Evolutionary conservation across 2,888 invertebrate species (phyloP).

Genomic region (Lamellibrachia columna): DNA sequence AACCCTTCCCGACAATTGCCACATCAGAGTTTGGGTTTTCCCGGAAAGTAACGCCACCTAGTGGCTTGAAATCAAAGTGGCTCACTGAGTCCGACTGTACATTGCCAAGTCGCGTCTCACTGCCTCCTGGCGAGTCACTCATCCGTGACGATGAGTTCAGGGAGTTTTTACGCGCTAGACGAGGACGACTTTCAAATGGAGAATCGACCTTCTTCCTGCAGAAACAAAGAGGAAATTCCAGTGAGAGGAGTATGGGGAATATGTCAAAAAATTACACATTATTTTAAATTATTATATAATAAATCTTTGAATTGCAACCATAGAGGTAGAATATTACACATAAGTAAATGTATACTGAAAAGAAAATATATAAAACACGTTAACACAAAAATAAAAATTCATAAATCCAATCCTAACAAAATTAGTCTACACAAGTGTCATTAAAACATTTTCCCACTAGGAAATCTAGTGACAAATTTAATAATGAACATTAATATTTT

Average conservation of each 20-base stretch:
- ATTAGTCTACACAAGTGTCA: too few relatives aligned
- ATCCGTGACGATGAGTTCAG: conserved; percentile 14
- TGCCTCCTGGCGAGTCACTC: conserved; percentile 13
- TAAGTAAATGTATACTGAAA: too few relatives aligned
- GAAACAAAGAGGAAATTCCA: not conserved
- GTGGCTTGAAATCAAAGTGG: conserved; percentile 33
- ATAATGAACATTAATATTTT: too few relatives aligned
- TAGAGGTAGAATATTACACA: too few relatives aligned
- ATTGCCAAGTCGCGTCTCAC: not conserved
- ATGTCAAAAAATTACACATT: too few relatives aligned
- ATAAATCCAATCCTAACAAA: too few relatives aligned
- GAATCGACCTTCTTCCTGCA: conserved; percentile 46
- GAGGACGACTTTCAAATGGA: conserved; percentile 54
- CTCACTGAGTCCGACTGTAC: not conserved
- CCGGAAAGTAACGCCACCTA: conserved; percentile 60
- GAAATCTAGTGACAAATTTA: too few relatives aligned
- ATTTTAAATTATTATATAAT: too few relatives aligned
- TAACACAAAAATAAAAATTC: too few relatives aligned
- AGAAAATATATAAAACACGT: too few relatives aligned
- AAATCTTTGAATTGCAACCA: too few relatives aligned
- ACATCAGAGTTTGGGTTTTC: conserved; percentile 59
- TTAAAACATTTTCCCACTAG: too few relatives aligned
- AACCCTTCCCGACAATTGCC: conserved; percentile 60
- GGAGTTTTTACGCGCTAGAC: conserved; percentile 31
- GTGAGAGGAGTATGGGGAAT: not conserved